Base-by-base conservation (phyloP, 2,888 invertebrate species). In the Limnephilus lunatus region DNA sequence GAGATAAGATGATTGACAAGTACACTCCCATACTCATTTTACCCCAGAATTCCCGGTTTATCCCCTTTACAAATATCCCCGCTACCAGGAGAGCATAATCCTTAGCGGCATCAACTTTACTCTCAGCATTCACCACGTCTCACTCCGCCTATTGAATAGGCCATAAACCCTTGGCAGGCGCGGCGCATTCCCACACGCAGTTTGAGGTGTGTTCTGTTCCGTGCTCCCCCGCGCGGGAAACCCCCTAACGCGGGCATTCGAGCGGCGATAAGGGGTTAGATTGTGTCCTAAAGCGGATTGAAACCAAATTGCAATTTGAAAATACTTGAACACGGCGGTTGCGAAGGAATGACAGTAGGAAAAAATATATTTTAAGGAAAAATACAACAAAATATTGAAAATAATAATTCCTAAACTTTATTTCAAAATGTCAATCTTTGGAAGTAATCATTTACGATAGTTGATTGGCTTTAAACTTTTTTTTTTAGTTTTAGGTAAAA, bases 301-400 rank as follows among this genome's bases (percentile, higher is more conserved):
- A 86, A 90, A 90, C 93, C 93, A 92, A 93, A 93, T 93, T 93
- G 93, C 93, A 93, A 93, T 93, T 93, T 93, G 91, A 92, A 93
- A 93, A 93, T 93, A 92, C 92, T 93, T 93, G 91, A 83, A 92
- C 93, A 90, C 92, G 92, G 90, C 85, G 91, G 92, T 85, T 83
- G 35, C 81, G 25, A 91, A 91, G 32, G 15, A 25, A n/a, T 15
- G 32, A 35, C 83, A 83, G 19, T 5, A 83, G 11, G 32, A 32
- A 83, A 83, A 7, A 4, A 68, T 9, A 25, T 5, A 19, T 68
- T 68, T 68, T 1, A 19, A 15, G 53, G 15, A 4, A 53, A 68
- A 68, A 25, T 68, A 19, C 53, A 68, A 68, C 25, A 5, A 25
- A 68, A 4, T 19, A 68, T 19, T 68, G 53, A 19, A 19, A 68